Base-by-base conservation (phyloP, 2,797 vertebrate species). In the Myotis pilosus region DNA sequence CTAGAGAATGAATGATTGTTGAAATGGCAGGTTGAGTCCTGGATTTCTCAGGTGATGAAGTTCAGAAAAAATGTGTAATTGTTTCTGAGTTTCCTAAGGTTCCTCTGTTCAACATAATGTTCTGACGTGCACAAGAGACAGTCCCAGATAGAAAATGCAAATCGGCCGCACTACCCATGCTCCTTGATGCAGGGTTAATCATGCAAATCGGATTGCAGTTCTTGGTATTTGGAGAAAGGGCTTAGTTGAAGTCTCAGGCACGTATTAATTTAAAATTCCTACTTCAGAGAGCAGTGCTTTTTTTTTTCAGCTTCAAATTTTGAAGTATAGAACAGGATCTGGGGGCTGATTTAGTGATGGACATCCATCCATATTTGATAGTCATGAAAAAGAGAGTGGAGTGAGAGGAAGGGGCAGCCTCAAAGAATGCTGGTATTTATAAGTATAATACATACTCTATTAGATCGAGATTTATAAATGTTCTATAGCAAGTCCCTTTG, bases 181-280 rank as follows among this genome's bases (percentile, higher is more conserved):
- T 28, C 44, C 10, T 30, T 3, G 0, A 23, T 0, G 5, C 75
- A 5, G 76, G 86, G 88, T 95, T 96, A 89, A 96, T 97, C 92
- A 91, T 95, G 76, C 93, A 96, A 89, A 93, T 96, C 68, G 33
- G 53, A 92, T 92, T 95, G 82, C 93, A 69, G 57, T 84, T 91
- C 92, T 95, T 96, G 83, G 85, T 96, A 93, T 96, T 95, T 96
- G 83, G 55, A 55, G 92, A 92, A 94, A 87, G 88, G 87, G 74
- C 94, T 97, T 64, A 25, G 15, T 57, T 87, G 91, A 93, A 94
- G 80, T 90, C 71, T 79, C 51, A 20, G 55, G 72, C 69, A 72
- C 16, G 30, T 41, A 83, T 53, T 93, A 49, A 89, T 95, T 92
- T 94, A 86, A 91, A 95, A 88, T 89, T 78, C 75, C 36, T 51